phyloP scores from a whole-genome alignment of 1,140 invertebrate genomes.

The Camponotus pennsylvanicus region DNA sequence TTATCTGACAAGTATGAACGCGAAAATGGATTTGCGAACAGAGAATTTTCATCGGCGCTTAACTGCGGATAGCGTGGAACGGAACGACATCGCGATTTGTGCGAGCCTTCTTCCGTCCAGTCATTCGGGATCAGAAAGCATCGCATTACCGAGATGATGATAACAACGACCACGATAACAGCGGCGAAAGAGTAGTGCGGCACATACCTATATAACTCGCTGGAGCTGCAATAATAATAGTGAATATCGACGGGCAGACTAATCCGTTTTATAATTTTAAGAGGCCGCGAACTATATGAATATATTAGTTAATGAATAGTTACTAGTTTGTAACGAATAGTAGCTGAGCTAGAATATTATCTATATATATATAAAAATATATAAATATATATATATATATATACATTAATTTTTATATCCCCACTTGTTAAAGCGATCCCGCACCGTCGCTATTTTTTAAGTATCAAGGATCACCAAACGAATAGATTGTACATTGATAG shows the following conservation, averaged over 20 bases:
- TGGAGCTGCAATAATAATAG: slow-evolving; percentile 80
- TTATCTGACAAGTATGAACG: slow-evolving; percentile 15
- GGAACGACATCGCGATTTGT: slow-evolving; percentile 72
- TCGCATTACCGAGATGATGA: slow-evolving; percentile 60
- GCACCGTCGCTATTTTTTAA: slow-evolving; percentile 67
- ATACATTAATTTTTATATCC: slow-evolving; percentile 83
- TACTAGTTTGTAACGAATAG: slow-evolving; percentile 80
- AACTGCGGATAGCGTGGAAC: slow-evolving; percentile 61
- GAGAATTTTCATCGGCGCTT: slow-evolving; percentile 10
- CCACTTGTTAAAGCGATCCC: slow-evolving; percentile 77
- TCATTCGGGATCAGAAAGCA: slow-evolving; percentile 73
- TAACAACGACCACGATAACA: slow-evolving; percentile 66
- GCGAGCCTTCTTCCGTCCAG: slow-evolving; percentile 77
- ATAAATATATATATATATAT: slow-evolving; percentile 67
- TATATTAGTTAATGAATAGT: slow-evolving; percentile 79
- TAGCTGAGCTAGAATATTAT: slow-evolving; percentile 78
- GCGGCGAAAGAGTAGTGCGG: slow-evolving; percentile 24
- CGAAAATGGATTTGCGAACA: neutral
- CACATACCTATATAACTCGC: slow-evolving; percentile 69
- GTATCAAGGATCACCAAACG: slow-evolving; percentile 65
- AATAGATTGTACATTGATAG: slow-evolving; percentile 58
- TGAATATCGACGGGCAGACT: slow-evolving; percentile 77
- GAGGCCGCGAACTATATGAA: slow-evolving; percentile 78
- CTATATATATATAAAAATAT: slow-evolving; percentile 69
- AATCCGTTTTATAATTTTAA: slow-evolving; percentile 82